Conservation (phyloP, 2,113 vertebrate species). For the Notiomystis cincta region DNA sequence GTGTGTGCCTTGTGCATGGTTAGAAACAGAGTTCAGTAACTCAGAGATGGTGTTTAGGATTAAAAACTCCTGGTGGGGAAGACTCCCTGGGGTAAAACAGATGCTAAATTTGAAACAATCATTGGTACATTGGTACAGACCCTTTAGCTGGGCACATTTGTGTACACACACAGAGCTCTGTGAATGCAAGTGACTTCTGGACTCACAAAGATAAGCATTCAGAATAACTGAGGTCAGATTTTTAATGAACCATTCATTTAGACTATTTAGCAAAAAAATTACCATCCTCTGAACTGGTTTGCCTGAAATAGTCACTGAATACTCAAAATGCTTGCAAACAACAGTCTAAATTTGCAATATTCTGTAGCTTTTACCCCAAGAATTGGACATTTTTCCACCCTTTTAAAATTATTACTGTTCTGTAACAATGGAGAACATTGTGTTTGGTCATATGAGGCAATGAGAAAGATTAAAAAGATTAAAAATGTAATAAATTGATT, state of each 20-base stretch:
- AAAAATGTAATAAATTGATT: neutral
- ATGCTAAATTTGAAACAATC: neutral
- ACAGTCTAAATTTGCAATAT: neutral
- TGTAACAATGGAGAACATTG: neutral
- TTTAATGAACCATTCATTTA: neutral
- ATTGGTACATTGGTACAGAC: neutral
- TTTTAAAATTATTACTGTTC: neutral
- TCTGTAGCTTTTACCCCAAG: neutral
- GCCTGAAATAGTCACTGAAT: neutral
- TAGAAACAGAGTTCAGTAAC: neutral
- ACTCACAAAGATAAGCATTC: neutral
- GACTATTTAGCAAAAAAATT: neutral
- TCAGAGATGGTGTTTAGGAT: neutral
- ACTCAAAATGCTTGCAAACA: neutral
- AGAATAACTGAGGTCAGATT: neutral
- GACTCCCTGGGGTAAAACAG: neutral
- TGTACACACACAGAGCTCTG: neutral
- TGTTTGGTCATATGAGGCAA: neutral
- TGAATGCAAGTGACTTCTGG: neutral
- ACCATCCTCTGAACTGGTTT: neutral
- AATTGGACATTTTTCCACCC: neutral
- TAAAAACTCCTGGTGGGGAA: neutral
- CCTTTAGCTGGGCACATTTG: neutral
- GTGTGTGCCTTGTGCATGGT: accelerated
- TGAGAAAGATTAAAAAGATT: neutral